A percentile compares a stretch with the other conserved stretches of the same genome.
These are phyloP conservation scores for Catalaphyllia jardinei DNA, from an alignment of 64 coral and sea anemone species.

Conservation along the genomic window DNA sequence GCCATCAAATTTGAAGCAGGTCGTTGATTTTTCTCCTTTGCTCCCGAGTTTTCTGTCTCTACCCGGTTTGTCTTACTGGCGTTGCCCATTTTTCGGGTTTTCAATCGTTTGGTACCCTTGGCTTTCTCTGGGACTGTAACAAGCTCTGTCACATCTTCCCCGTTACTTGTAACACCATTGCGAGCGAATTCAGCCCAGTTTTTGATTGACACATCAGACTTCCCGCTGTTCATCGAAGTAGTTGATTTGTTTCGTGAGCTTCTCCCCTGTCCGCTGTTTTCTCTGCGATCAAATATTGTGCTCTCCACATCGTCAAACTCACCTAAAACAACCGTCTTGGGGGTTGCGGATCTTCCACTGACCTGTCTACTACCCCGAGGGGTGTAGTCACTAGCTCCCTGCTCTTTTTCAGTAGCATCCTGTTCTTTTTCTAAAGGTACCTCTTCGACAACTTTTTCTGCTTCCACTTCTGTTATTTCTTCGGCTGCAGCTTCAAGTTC, in stretches of 20 bases:
- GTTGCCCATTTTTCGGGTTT: background rate
- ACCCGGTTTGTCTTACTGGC: background rate
- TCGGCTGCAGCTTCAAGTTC: background rate
- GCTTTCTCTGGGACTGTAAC: background rate
- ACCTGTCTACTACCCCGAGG: conserved; percentile 54
- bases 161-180: background rate
- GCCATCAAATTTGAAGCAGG: conserved; percentile 1
- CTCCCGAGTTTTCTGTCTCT: background rate
- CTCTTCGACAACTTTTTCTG: conserved; percentile 10
- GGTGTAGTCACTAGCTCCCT: background rate
- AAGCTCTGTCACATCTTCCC: background rate
- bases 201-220: background rate
- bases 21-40: background rate
- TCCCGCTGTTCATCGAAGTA: background rate
- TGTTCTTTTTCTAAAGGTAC: background rate
- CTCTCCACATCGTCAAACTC: conserved; percentile 83
- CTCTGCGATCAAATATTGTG: conserved; percentile 60
- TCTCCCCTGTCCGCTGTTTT: conserved; percentile 24
- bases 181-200: background rate
- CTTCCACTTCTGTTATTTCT: background rate
- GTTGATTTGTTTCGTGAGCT: conserved; percentile 34
- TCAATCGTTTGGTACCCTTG: conserved; percentile 2
- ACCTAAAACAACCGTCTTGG: conserved; percentile 25
- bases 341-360: conserved; percentile 72
- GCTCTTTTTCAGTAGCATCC: background rate